Evolutionary conservation across 1,140 invertebrate species (phyloP), one percentile per base, ranked within the genome.

Genomic region (Neodiprion lecontei): DNA sequence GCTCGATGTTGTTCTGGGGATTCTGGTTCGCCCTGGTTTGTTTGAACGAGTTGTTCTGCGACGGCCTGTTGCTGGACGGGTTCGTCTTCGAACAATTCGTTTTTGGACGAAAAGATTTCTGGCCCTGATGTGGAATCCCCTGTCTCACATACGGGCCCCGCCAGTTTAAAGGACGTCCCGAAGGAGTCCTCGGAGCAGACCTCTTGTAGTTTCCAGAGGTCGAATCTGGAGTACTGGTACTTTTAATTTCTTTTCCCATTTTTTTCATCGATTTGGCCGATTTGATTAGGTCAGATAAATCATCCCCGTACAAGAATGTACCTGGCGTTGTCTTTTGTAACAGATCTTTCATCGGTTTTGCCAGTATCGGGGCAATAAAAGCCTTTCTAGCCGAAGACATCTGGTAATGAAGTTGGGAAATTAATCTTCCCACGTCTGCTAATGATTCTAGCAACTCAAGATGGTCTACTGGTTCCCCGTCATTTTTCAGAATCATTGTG

Each of bases 371-470:
- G 14, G 73, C 65, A 23, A 74, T 74, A 74, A 49, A 68, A 17
- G 73, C 23, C 68, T 69, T 74, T 49, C 73, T 74, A 47, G 73
- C 73, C 9, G 73, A 74, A 7, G 73, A 74, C n/a, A 74, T 74
- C 48, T 74, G 73, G 53, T 17, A 74, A 23, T 69, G 67, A 4
- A 74, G 48, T 50, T 74, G 73, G 12, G 73, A 28, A 14, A 74
- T 17, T 67, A 74, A 69, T 50, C 68, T 68, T 28, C 73, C 73
- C 68, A 67, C 48, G 21, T 74, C 65, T 65, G 40, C 73, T 0
- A 74, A 48, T 48, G 48, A 68, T 50, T 74, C 40, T 49, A 74
- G 17, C 11, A 74, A 28, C 50, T 68, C 68, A 48, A 74, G 73
- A 11, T 48, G 67, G 21, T 74, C 73, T 69, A 74, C 40, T 48